Evolutionary conservation across 2,888 invertebrate genomes (phyloP), one percentile per base, ranked within the genome.

Genomic region (Altica lythri): DNA sequence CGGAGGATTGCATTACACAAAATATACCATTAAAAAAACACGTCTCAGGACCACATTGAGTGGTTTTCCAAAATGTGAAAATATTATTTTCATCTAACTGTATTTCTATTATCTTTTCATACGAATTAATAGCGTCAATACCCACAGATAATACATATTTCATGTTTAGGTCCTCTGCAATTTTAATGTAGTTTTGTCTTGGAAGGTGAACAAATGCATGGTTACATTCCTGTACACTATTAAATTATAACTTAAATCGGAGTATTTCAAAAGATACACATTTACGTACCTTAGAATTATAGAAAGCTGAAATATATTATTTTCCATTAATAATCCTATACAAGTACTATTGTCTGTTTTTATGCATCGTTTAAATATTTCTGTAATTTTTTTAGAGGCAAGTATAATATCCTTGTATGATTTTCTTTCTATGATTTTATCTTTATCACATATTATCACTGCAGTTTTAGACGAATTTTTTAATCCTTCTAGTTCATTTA

Each of bases 1-100:
- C 95, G 0, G 94, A 94, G 9, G 95, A 94, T 57, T 83, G 81
- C n/a, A 93, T 86, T 50, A 86, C 85, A 75, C 88, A 90, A 45
- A 75, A 76, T 53, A 79, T 69, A 42, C 66, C 57, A 35, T 63
- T 35, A 59, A 60, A 66, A 22, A 19, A 13, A 9, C 48, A 25
- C 2, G n/a, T n/a, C n/a, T n/a, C n/a, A n/a, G n/a, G n/a, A n/a
- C n/a, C n/a, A n/a, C n/a, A n/a, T n/a, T n/a, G n/a, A n/a, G n/a
- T n/a, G n/a, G n/a, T 42, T 34, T 55, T 51, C 62, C 62, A 64
- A 43, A 64, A 16, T 12, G 53, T 14, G 6, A 64, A 29, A 17
- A 37, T 16, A 1, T 50, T n/a, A 13, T 49, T 30, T 14, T 51
- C 14, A 4, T 32, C 38, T 22, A 65, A 16, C 9, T 32, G 30